Base-by-base conservation (phyloP, 2,113 vertebrate species). In the Solea solea region DNA sequence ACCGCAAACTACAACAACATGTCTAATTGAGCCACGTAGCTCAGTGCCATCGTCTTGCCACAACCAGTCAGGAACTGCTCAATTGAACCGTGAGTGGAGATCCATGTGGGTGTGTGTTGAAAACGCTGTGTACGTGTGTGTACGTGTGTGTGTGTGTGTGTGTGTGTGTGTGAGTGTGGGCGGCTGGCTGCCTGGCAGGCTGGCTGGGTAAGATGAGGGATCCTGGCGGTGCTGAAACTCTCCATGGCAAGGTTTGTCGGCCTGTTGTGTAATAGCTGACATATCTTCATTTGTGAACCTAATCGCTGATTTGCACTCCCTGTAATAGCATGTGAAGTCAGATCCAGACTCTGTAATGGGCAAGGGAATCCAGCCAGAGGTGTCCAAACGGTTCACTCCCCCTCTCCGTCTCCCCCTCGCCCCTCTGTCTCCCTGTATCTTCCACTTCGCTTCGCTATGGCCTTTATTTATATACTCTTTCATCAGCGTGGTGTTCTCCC, bases 381-480 rank as follows among this genome's bases (percentile, higher is more conserved):
- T 83, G 81, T 88, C 85, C 25, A 0, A 87, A 86, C 55, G 61
- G 80, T 76, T 78, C 82, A 70, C 71, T 78, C 71, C 77, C 25
- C 64, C 74, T 81, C 69, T 55, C 64, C 28, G 64, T 70, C 73
- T 83, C 67, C 76, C 55, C 55, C 44, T 51, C 60, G 54, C 58
- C 64, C 54, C 60, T 77, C 59, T 70, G 64, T 68, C 40, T 58
- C 66, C 72, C 84, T 81, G 81, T 89, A 87, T 86, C 70, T 80
- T 86, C 74, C 77, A 77, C 76, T 88, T 86, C 84, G 82, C 76
- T 75, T 81, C 85, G 75, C 78, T 88, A 87, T 92, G 21, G 21
- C 76, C 81, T 89, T 91, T 92, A 90, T 93, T 92, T 91, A 90
- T 87, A 85, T 78, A 75, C 81, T 84, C 86, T 90, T 89, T 90